Base-by-base conservation (phyloP, 2,797 vertebrate species). In the Neosilurus hyrtlii region DNA sequence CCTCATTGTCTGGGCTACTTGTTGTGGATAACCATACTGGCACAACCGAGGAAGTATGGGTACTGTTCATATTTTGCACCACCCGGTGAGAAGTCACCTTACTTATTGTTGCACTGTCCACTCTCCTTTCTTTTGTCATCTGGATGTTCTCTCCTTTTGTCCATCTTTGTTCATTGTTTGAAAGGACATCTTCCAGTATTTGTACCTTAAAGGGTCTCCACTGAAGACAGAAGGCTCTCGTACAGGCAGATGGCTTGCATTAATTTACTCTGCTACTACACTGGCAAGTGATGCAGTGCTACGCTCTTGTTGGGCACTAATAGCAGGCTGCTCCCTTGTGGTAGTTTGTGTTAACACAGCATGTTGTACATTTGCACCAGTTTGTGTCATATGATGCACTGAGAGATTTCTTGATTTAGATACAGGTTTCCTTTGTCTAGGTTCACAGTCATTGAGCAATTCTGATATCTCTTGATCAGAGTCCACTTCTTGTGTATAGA, bases 381-480 rank as follows among this genome's bases (percentile, higher is more conserved):
- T n/a, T n/a, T n/a, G n/a, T n/a, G n/a, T n/a, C n/a, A n/a, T n/a
- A n/a, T n/a, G n/a, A n/a, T n/a, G n/a, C n/a, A n/a, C n/a, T n/a
- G n/a, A n/a, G n/a, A n/a, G n/a, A n/a, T n/a, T n/a, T n/a, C n/a
- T n/a, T n/a, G n/a, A n/a, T n/a, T n/a, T n/a, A n/a, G n/a, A n/a
- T n/a, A n/a, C n/a, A n/a, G n/a, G n/a, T n/a, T n/a, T n/a, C n/a
- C 35, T 1, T 1, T 74, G 51, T 12, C 0, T 22, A 1, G 22
- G 3, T 4, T 63, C 59, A 12, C 22, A 14, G 22, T 78, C 14
- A n/a, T 86, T 79, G 4, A 86, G 63, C 22, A 83, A 4, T 9
- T 85, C 83, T 66, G 61, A 71, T 37, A 88, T 85, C 20, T 85
- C 73, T 63, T 87, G 77, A 16, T 88, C 87, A 62, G 83, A 89